phyloP scores from a whole-genome alignment of 92 coral and sea anemone genomes.

The Umimayanthus chanpuru region DNA sequence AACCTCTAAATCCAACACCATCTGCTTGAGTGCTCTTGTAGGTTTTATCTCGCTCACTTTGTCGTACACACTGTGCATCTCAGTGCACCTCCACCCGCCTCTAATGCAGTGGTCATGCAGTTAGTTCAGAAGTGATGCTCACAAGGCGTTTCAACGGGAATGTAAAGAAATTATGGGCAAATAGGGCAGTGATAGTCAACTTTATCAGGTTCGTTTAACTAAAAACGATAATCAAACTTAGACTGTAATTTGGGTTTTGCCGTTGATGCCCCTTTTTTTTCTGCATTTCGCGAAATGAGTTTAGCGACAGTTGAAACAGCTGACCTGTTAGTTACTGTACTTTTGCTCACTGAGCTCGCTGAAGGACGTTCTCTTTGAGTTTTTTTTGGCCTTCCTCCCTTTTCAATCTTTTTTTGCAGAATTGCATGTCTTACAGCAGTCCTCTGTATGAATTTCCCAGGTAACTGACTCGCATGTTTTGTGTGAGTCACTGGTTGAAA shows the following conservation, averaged over 20 bases:
- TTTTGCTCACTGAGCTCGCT: background rate
- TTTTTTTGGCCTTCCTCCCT: background rate
- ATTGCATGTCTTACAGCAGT: conserved; percentile 20
- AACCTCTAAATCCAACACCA: conserved; percentile 14
- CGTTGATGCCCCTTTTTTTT: background rate
- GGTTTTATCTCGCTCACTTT: conserved; percentile 12
- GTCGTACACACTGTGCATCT: conserved; percentile 13
- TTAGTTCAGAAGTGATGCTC: conserved; percentile 9
- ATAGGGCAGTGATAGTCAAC: conserved; percentile 20
- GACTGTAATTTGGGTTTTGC: conserved; percentile 6
- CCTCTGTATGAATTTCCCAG: conserved; percentile 9
- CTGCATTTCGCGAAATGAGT: no score
- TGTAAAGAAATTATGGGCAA: conserved; percentile 9
- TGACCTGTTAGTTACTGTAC: background rate
- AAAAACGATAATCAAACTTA: background rate
- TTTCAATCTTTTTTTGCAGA: background rate
- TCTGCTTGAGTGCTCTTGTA: conserved; percentile 23
- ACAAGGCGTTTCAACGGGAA: conserved; percentile 12
- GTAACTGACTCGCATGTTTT: conserved; percentile 2
- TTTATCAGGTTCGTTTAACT: conserved; percentile 14
- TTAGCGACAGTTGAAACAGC: no score
- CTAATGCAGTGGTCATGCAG: background rate
- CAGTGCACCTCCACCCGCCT: conserved; percentile 2
- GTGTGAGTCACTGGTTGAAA: conserved; percentile 4
- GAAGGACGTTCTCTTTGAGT: background rate